phyloP scores from a whole-genome alignment of 2,888 invertebrate genomes.

The Luperina nickerlii region DNA sequence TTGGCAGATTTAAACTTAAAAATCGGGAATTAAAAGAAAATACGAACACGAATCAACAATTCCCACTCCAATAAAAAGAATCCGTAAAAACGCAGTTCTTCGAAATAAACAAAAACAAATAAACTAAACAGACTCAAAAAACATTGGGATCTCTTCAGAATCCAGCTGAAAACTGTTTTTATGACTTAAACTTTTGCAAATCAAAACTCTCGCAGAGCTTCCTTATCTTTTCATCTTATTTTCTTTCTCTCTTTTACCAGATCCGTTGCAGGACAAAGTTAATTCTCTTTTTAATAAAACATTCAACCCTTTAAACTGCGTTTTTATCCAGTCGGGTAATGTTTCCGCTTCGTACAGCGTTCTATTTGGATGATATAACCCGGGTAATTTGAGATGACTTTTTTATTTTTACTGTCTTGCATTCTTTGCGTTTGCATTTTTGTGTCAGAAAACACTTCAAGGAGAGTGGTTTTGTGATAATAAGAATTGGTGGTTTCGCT shows the following conservation, averaged over 20 bases:
- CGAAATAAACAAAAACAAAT: constrained; percentile 38
- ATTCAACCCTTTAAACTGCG: constrained; percentile 41
- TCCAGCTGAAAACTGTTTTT: constrained; percentile 45
- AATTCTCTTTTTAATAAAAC: constrained; percentile 53
- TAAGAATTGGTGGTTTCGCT: background rate
- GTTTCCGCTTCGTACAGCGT: constrained; percentile 20
- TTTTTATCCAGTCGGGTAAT: constrained; percentile 46
- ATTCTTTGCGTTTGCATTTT: constrained; percentile 9
- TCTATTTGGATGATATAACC: constrained; percentile 39
- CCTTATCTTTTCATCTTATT: constrained; percentile 41
- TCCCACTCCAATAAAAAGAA: background rate
- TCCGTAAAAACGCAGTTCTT: constrained; percentile 1
- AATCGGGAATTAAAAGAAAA: background rate
- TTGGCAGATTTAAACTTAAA: background rate
- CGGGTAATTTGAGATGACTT: constrained; percentile 35
- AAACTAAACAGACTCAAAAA: constrained; percentile 12
- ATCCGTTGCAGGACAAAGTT: constrained; percentile 41
- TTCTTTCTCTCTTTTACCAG: constrained; percentile 41
- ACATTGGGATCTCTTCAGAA: constrained; percentile 15
- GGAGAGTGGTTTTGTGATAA: background rate
- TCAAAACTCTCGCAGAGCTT: constrained; percentile 45
- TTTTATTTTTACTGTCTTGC: constrained; percentile 14
- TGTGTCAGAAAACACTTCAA: background rate
- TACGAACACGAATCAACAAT: constrained; percentile 12
- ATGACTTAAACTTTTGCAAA: constrained; percentile 49